Conservation (phyloP, 1,140 invertebrate genomes). For the Eupeodes corollae region DNA sequence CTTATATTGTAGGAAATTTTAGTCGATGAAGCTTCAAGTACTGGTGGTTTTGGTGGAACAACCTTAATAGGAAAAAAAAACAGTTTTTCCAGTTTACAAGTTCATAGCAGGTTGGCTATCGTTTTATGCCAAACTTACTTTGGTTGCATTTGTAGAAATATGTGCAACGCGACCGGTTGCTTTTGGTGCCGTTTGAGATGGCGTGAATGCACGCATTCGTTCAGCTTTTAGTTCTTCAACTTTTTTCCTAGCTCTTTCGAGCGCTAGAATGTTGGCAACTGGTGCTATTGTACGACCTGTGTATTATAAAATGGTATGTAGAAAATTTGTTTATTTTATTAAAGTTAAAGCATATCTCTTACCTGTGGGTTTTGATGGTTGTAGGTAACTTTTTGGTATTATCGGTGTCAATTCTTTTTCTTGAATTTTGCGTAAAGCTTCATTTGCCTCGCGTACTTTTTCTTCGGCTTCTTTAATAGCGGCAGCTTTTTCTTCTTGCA, state of each 20-base stretch:
- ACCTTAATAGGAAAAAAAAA: conserved; percentile 1
- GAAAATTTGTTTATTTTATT: conserved; percentile 6
- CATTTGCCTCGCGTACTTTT: conserved; percentile 21
- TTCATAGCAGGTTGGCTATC: neutral
- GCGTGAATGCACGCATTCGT: conserved; percentile 42
- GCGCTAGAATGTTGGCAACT: conserved; percentile 46
- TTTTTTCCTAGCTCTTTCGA: conserved; percentile 47
- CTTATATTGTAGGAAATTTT: conserved; percentile 76
- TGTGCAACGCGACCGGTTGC: conserved; percentile 57
- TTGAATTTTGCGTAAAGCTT: conserved; percentile 9
- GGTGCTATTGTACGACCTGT: conserved; percentile 45
- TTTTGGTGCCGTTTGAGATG: conserved; percentile 55
- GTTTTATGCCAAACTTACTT: neutral
- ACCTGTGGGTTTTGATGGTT: conserved; percentile 11
- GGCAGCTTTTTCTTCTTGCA: conserved; percentile 21
- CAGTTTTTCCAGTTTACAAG: neutral
- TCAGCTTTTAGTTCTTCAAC: conserved; percentile 38
- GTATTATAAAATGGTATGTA: no score
- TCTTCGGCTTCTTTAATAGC: conserved; percentile 23
- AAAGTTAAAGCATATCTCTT: neutral
- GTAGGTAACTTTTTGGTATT: conserved; percentile 21
- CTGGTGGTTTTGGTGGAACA: conserved; percentile 39
- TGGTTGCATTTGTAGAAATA: conserved; percentile 14
- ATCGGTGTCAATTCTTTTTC: conserved; percentile 24
- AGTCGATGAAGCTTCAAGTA: conserved; percentile 57